Base-by-base conservation (phyloP, 2,113 vertebrate species). In the Eublepharis macularius region DNA sequence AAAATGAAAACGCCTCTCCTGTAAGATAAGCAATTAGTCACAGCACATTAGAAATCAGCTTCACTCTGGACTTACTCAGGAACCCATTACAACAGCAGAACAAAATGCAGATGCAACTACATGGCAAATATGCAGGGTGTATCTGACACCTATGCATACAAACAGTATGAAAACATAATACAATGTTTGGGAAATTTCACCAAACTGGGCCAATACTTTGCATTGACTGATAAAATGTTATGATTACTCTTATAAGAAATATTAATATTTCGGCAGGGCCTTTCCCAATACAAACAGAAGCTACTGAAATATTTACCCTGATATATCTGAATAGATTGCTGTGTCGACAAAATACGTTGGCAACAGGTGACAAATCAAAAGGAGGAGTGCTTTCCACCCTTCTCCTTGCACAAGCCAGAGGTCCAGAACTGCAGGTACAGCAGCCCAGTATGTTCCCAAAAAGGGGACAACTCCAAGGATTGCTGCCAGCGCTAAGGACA, bases 291-390 rank as follows among this genome's bases (percentile, higher is more conserved):
- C 11, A 9, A 4, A 36, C 9, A 47, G 17, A 11, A 45, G 6
- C 21, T 57, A 70, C 32, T 65, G 43, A 36, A 24, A 80, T 82
- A 94, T 97, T 90, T 93, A 99, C 99, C 99, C 99, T 34, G 99
- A 99, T 95, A 99, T 99, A 93, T 99, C 99, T 0, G 98, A 99
- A 94, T 99, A 99, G 93, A 99, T 99, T 21, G 99, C 98, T 39
- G 99, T 99, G 87, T 99, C 99, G 78, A 99, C 99, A 87, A 98
- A 99, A 91, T 99, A 99, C 0, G 99, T 99, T n/a, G 99, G 99
- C 86, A 99, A 96, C 83, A 99, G 97, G 89, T 99, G 99, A 94
- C 97, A 98, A 92, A 98, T 82, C 78, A 99, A 95, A 85, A 99
- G 97, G 83, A 99, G 93, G 90, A 98, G 47, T 12, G 99, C 98